These are phyloP conservation scores for Patiria miniata DNA, from an alignment of 35 echinoderm and acorn worm genomes.

Conservation along the genomic window DNA sequence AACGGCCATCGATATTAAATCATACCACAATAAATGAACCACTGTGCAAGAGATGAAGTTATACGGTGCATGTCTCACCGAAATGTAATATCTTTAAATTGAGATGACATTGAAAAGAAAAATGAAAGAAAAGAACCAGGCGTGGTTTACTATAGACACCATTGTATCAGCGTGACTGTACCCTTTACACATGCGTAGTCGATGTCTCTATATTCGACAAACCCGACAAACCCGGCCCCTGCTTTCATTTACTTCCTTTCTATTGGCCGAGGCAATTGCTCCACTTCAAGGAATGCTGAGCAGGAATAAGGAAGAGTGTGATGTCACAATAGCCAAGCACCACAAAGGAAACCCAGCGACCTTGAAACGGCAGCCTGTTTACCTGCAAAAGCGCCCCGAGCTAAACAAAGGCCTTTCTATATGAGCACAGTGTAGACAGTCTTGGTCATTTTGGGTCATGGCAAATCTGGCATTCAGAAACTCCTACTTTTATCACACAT, in stretches of 20 bases:
- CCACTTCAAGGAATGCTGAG: slow-evolving; percentile 66
- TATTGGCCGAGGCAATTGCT: slow-evolving; percentile 32
- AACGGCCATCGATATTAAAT: slow-evolving; percentile 17
- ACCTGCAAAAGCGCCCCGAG: neutral
- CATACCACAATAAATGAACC: neutral
- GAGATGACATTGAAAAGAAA: neutral
- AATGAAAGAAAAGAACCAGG: neutral
- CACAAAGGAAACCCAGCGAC: slow-evolving; percentile 32
- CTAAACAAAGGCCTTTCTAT: slow-evolving; percentile 32
- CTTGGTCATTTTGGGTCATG: slow-evolving; percentile 29
- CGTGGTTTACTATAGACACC: neutral
- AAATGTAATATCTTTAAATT: neutral
- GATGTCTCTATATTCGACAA: no score
- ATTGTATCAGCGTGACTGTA: neutral
- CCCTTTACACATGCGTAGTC: neutral
- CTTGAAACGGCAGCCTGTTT: slow-evolving; percentile 39
- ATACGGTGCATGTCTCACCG: neutral
- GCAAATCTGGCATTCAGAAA: slow-evolving; percentile 4
- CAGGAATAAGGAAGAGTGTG: slow-evolving; percentile 44
- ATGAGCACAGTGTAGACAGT: slow-evolving; percentile 1
- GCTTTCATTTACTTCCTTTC: slow-evolving; percentile 4
- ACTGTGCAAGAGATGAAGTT: neutral
- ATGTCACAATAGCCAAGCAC: slow-evolving; percentile 53
- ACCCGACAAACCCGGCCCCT: neutral
- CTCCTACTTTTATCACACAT: neutral